A percentile compares a stretch with the other conserved stretches of the same genome.
Evolutionary conservation across 1,140 invertebrate genomes (phyloP).

Genomic region (Whitmania pigra): DNA sequence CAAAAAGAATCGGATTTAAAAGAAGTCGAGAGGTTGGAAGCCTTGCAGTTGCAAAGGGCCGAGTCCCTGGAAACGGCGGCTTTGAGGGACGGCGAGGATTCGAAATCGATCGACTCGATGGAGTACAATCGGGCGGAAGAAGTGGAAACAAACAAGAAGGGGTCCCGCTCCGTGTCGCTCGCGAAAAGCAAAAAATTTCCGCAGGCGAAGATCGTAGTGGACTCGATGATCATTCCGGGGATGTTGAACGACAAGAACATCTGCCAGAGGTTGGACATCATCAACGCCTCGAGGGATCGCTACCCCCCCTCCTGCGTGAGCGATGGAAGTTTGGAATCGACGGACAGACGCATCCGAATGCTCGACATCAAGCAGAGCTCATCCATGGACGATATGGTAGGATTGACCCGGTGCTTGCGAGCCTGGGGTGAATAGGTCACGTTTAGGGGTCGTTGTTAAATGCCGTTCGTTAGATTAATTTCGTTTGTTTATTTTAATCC

Average conservation of each 20-base stretch:
- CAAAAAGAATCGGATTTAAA: too few species aligned
- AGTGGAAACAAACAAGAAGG: too few species aligned
- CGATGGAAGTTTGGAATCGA: not conserved
- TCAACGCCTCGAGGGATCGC: not conserved
- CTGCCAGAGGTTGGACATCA: not conserved
- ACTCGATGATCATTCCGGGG: not conserved
- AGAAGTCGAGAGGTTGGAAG: too few species aligned
- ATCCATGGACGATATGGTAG: not conserved
- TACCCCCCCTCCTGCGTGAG: not conserved
- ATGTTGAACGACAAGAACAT: not conserved
- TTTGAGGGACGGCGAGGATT: too few species aligned
- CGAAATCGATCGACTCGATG: too few species aligned
- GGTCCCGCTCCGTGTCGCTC: not conserved
- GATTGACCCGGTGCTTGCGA: not conserved
- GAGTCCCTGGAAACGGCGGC: too few species aligned
- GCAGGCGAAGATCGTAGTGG: conserved; percentile 3
- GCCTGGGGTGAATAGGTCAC: too few species aligned
- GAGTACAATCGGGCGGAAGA: too few species aligned
- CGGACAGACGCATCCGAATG: not conserved
- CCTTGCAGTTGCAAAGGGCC: too few species aligned
- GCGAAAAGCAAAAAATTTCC: not conserved
- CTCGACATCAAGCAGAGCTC: not conserved
- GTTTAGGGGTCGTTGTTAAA: too few species aligned
- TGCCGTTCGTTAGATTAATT: too few species aligned
- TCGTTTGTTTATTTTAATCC: too few species aligned